phyloP scores from a whole-genome alignment of 2,888 invertebrate genomes.

The Drosophila testacea region DNA sequence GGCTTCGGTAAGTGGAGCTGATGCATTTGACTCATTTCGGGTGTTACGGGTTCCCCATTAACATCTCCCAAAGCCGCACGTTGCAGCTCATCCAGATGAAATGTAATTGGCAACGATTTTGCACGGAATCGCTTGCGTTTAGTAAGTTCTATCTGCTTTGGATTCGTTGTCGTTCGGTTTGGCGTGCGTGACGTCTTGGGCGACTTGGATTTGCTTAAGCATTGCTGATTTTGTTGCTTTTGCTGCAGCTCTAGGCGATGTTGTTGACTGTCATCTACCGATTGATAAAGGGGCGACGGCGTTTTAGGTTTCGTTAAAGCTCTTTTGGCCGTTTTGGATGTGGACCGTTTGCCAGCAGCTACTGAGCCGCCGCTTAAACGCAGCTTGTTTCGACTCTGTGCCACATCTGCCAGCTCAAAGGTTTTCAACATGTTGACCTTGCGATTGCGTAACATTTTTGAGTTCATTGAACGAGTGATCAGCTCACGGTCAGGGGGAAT shows the following conservation, averaged over 20 bases:
- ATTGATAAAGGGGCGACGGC: background rate
- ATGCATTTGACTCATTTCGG: background rate
- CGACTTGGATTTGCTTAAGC: constrained; percentile 12
- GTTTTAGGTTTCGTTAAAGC: constrained; percentile 23
- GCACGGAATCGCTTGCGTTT: constrained; percentile 37
- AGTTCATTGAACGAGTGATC: constrained; percentile 72
- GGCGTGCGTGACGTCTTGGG: background rate
- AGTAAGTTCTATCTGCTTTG: background rate
- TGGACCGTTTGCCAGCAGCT: constrained; percentile 14
- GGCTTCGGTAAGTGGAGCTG: background rate
- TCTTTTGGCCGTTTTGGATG: constrained; percentile 12
- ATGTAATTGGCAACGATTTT: constrained; percentile 45
- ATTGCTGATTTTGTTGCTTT: constrained; percentile 7
- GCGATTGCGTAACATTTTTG: constrained; percentile 78
- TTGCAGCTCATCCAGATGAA: background rate
- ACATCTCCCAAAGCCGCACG: background rate
- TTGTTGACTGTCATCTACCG: constrained; percentile 16
- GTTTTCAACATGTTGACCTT: constrained; percentile 73
- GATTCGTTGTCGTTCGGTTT: background rate
- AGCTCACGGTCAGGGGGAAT: constrained; percentile 49
- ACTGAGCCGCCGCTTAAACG: constrained; percentile 55
- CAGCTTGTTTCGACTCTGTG: constrained; percentile 44
- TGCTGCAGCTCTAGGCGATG: constrained; percentile 32
- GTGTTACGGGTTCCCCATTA: background rate
- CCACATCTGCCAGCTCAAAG: constrained; percentile 51